Percentiles rank a stretch among this genome's conserved stretches.
phyloP scores from a whole-genome alignment of 2,797 vertebrate genomes.

The Peromyscus attwateri region DNA sequence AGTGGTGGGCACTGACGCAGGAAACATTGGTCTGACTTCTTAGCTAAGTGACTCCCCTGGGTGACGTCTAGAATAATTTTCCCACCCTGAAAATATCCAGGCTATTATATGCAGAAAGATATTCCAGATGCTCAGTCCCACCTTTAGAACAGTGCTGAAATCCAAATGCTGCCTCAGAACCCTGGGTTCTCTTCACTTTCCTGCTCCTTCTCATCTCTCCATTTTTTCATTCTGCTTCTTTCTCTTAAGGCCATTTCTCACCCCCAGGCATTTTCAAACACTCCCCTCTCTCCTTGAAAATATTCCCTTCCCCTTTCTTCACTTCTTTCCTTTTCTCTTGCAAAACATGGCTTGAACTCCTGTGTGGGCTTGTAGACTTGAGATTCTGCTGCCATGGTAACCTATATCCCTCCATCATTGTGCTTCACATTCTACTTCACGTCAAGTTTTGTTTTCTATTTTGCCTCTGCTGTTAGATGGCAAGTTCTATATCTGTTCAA shows the following conservation, averaged over 20 bases:
- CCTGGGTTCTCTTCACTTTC: background rate
- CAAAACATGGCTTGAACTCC: background rate
- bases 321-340: background rate
- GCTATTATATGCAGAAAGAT: background rate
- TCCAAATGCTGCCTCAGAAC: background rate
- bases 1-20: background rate
- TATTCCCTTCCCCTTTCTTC: background rate
- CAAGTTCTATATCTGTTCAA: background rate
- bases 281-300: background rate
- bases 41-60: background rate
- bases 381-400: constrained; percentile 9
- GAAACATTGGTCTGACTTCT: background rate
- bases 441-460: constrained; percentile 4
- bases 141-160: background rate
- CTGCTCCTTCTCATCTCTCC: background rate
- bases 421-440: background rate
- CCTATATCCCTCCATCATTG: background rate
- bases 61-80: background rate
- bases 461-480: background rate
- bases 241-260: constrained; percentile 13
- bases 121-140: background rate
- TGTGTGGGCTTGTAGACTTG: background rate
- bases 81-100: background rate
- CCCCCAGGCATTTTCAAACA: background rate
- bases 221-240: background rate